Evolutionary conservation across 2,113 vertebrate species (phyloP).

Genomic region (Prionailurus viverrinus): DNA sequence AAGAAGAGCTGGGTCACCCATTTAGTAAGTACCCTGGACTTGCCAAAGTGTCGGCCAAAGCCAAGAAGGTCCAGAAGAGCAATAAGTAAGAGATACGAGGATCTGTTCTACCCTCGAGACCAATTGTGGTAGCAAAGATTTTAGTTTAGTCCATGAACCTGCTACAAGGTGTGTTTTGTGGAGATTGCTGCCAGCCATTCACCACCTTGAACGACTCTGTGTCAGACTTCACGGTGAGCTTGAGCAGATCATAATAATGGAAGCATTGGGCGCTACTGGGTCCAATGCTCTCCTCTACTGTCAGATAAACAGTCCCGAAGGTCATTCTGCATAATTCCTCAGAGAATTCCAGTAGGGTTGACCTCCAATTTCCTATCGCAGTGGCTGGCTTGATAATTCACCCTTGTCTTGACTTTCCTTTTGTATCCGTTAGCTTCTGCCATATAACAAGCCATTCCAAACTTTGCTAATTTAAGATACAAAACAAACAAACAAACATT

Average conservation of each 20-base stretch:
- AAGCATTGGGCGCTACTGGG: not conserved
- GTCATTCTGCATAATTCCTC: not conserved
- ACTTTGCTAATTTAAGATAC: not conserved
- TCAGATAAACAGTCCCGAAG: not conserved
- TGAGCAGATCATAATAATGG: not conserved
- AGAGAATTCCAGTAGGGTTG: not conserved
- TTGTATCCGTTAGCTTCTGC: not conserved
- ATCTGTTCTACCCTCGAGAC: not conserved
- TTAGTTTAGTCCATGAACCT: not conserved
- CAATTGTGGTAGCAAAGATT: not conserved
- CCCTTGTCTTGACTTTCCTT: not conserved
- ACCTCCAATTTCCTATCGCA: not conserved
- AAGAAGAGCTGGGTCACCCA: not conserved
- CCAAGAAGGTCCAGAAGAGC: not conserved
- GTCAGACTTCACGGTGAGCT: not conserved
- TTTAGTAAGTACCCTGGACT: not conserved
- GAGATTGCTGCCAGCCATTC: not conserved
- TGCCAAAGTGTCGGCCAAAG: not conserved
- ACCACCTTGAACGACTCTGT: not conserved
- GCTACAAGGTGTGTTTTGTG: not conserved
- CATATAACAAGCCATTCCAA: not conserved
- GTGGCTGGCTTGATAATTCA: not conserved
- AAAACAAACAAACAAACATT: not conserved
- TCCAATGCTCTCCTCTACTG: not conserved
- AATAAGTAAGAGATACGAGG: not conserved